phyloP scores from a whole-genome alignment of 1,140 invertebrate species.

The Hylaeus anthracinus region DNA sequence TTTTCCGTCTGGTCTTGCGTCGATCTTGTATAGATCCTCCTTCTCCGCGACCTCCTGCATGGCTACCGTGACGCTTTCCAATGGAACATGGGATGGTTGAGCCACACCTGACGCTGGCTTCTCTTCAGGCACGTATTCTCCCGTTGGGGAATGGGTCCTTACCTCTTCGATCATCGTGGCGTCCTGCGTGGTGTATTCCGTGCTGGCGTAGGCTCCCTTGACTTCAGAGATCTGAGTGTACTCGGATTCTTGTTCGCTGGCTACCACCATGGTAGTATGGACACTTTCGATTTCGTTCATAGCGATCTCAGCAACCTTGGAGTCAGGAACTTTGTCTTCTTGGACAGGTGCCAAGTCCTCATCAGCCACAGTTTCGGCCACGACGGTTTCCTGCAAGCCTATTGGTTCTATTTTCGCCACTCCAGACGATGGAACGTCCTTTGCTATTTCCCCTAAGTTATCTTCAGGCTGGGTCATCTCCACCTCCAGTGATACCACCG shows the following conservation, averaged over 20 bases:
- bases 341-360: conserved; percentile 77
- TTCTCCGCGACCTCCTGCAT: conserved; percentile 82
- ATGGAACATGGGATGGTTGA: conserved; percentile 75
- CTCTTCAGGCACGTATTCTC: conserved; percentile 74
- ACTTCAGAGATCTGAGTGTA: conserved; percentile 69
- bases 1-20: conserved; percentile 79
- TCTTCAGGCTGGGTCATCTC: conserved; percentile 83
- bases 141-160: conserved; percentile 79
- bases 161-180: conserved; percentile 81
- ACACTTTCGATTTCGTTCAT: conserved; percentile 81
- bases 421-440: conserved; percentile 71
- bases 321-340: conserved; percentile 72
- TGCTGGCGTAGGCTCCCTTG: conserved; percentile 76
- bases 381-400: conserved; percentile 80
- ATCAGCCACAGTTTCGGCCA: conserved; percentile 80
- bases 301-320: conserved; percentile 78
- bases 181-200: conserved; percentile 79
- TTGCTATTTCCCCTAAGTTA: conserved; percentile 76
- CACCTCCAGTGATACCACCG: conserved; percentile 82
- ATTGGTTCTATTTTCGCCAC: conserved; percentile 79
- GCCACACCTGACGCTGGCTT: conserved; percentile 76
- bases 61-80: conserved; percentile 81
- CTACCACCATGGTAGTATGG: conserved; percentile 80
- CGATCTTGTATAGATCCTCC: conserved; percentile 79
- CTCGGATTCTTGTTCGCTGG: conserved; percentile 78